Evolutionary conservation across 2,888 invertebrate genomes (phyloP).

Genomic region (Tuberolachnus salignus): DNA sequence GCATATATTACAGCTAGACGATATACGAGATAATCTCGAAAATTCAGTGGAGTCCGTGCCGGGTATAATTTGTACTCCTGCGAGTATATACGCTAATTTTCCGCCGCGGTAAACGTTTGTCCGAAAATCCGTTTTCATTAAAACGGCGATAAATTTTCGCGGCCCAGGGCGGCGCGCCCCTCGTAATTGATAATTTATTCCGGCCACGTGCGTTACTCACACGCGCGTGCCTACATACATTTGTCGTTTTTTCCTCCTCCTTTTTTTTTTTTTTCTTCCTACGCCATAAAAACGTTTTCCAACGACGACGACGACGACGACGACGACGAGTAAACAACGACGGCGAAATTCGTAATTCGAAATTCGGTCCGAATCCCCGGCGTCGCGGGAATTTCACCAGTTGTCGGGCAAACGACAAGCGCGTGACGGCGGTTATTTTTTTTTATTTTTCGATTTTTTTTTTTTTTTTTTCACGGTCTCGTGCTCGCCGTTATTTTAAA

Average conservation of each 20-base stretch:
- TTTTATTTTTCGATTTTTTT: too few species aligned
- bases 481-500: too few species aligned
- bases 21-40: constrained; percentile 13
- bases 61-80: background rate
- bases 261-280: constrained; percentile 1
- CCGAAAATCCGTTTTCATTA: constrained; percentile 40
- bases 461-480: too few species aligned
- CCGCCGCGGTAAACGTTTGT: background rate
- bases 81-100: background rate
- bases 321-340: too few species aligned
- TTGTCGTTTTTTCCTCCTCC: too few species aligned
- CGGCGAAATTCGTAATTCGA: too few species aligned
- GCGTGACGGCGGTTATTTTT: background rate
- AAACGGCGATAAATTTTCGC: constrained; percentile 29
- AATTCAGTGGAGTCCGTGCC: background rate
- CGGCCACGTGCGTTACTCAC: background rate
- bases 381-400: too few species aligned
- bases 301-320: too few species aligned
- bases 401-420: background rate
- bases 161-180: background rate
- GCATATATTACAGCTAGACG: background rate
- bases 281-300: background rate
- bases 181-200: constrained; percentile 40
- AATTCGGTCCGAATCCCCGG: too few species aligned
- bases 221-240: background rate